Percentiles rank a stretch among this genome's conserved stretches.
Evolutionary conservation across 1,140 invertebrate genomes (phyloP).

Genomic region (Sinella curviseta): DNA sequence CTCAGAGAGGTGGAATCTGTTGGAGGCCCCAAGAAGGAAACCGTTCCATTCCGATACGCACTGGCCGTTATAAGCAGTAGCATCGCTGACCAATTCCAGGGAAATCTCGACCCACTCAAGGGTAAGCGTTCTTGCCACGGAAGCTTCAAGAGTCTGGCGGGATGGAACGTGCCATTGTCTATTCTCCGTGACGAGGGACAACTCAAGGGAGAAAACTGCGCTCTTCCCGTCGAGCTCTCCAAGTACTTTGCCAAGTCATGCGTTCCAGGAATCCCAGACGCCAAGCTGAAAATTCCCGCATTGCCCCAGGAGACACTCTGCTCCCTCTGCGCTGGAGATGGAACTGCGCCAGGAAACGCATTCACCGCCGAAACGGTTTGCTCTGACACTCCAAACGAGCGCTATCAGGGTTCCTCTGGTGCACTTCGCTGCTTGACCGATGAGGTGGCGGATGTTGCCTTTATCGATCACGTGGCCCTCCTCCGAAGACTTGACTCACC

Average conservation of each 20-base stretch:
- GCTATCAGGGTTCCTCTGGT: conserved; percentile 67
- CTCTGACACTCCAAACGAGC: conserved; percentile 4
- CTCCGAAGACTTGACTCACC: not conserved
- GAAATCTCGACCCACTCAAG: conserved; percentile 58
- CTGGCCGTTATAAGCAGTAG: conserved; percentile 64
- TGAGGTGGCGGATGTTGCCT: conserved; percentile 62
- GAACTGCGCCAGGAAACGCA: not conserved
- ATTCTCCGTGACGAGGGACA: conserved; percentile 56
- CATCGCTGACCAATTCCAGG: conserved; percentile 29
- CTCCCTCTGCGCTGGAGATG: conserved; percentile 28
- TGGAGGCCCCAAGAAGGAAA: conserved; percentile 49
- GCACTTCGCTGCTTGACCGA: conserved; percentile 61
- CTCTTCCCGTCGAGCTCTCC: conserved; percentile 55
- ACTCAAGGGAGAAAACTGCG: conserved; percentile 55
- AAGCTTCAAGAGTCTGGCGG: conserved; percentile 43
- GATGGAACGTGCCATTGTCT: conserved; percentile 61
- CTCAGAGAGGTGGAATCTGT: conserved; percentile 59
- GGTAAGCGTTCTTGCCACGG: conserved; percentile 63
- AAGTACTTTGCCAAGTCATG: conserved; percentile 60
- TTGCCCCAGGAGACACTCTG: conserved; percentile 32
- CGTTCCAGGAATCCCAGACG: conserved; percentile 56
- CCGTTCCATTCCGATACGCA: conserved; percentile 58
- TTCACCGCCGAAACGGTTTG: conserved; percentile 11
- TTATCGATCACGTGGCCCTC: conserved; percentile 59
- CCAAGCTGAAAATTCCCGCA: conserved; percentile 39